These are phyloP conservation scores for Sinocyclocheilus maitianheensis DNA, from an alignment of 2,113 vertebrate species.

Conservation along the genomic window DNA sequence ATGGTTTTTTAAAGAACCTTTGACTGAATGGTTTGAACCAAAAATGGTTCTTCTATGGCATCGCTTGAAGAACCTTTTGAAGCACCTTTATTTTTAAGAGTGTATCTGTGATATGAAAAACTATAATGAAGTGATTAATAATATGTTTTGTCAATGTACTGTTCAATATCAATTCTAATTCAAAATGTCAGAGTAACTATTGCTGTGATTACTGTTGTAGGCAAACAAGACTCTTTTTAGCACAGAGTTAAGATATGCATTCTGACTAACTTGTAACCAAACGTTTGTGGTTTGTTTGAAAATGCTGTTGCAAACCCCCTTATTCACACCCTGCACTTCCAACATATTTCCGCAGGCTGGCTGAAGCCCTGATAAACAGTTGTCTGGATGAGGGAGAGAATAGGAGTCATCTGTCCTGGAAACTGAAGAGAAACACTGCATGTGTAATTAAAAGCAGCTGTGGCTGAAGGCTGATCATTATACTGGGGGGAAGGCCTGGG, in stretches of 20 bases:
- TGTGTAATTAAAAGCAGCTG: slow-evolving; percentile 58
- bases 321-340: slow-evolving; percentile 4
- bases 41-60: too few species aligned
- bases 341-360: background rate
- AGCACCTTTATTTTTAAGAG: too few species aligned
- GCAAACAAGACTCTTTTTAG: background rate
- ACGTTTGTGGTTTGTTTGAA: slow-evolving; percentile 5
- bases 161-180: background rate
- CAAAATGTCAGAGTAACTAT: background rate
- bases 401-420: slow-evolving; percentile 21
- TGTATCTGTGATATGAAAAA: background rate
- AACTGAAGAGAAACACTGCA: slow-evolving; percentile 45
- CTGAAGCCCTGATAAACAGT: slow-evolving; percentile 1
- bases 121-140: background rate
- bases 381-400: slow-evolving; percentile 16
- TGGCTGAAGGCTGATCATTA: slow-evolving; percentile 46
- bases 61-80: too few species aligned
- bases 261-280: background rate
- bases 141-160: background rate
- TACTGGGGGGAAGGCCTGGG: slow-evolving; percentile 39
- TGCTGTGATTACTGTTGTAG: background rate
- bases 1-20: too few species aligned
- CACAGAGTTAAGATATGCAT: background rate
- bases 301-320: slow-evolving; percentile 2
- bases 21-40: too few species aligned